Base-by-base conservation (phyloP, 2,888 invertebrate species). In the Cataglyphis altisquamis region DNA sequence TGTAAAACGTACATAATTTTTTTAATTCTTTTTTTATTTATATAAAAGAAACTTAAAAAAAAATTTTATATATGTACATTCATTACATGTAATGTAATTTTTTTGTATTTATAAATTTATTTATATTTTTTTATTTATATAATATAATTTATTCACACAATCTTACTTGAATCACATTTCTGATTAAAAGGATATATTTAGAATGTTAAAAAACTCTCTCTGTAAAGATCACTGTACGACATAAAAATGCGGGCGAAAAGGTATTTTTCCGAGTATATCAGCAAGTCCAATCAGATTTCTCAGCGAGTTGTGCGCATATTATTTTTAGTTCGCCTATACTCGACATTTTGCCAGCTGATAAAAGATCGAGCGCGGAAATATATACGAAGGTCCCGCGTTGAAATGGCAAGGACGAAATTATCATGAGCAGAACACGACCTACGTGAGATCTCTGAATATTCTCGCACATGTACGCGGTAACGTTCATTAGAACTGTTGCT, bases 351-450 rank as follows among this genome's bases (percentile, higher is more conserved):
- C 60, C 32, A 45, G 48, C 45, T 60, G 60, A 25, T 60, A 48
- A 80, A 41, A n/a, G 25, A 45, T 48, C 72, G 29, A 60, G 21
- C n/a, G n/a, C 60, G 57, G 29, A 60, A 70, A 70, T 70, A 60
- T 12, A 21, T 68, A 72, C 72, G 45, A 80, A 72, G 60, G 72
- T 72, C n/a, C n/a, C n/a, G 41, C 32, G 45, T 45, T 72, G 60
- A 80, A 80, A 80, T 25, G 72, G 72, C 78, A 80, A 80, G 78
- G 78, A 10, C 78, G 45, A 60, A 80, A 80, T 72, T 80, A 62
- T 80, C 45, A 66, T 60, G 68, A 77, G 18, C 48, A 48, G 21
- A 57, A 36, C 52, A 29, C 74, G 29, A 41, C 52, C 21, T 75
- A 75, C 52, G 62, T 63, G 52, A 75, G 10, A 52, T 1, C 32